Evolutionary conservation across 2,888 invertebrate genomes (phyloP), one percentile per base, ranked within the genome.

Genomic region (Oligia latruncula): DNA sequence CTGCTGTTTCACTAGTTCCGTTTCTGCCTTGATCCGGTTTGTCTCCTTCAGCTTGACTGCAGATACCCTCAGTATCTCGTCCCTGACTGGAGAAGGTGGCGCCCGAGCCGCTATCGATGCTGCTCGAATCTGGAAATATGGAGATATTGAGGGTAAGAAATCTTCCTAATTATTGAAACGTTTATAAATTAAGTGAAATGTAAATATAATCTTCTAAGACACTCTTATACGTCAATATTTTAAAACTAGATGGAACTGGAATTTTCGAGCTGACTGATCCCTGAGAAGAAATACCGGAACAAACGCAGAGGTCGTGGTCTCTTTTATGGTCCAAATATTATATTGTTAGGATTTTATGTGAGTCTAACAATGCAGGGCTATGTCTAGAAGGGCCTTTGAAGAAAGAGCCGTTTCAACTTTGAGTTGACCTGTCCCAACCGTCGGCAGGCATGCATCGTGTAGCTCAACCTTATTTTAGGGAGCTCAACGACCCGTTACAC

Each of bases 11-110:
- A 97, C 96, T 6, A 97, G 90, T 40, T 97, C 97, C 0, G 97
- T 97, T 88, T 97, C 97, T 0, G 97, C 93, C 89, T 97, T 97
- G 78, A 97, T 97, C 20, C 97, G 95, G 73, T 97, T 95, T 23
- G 96, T 97, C 91, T 97, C 97, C 78, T 97, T 95, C 67, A 97
- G 92, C 84, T 97, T 97, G 23, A 97, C 97, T 0, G 96, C 95
- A 0, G 97, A 96, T 4, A 96, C 95, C 13, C 97, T 87, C 0
- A 97, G 90, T 65, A 97, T 91, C 81, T 97, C 97, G 70, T 97
- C 97, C 67, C 96, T 90, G 4, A 96, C 94, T 2, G 96, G 91
- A 29, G 96, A 97, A 52, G 94, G 97, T 13, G 94, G 97, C 23
- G 95, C 95, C 43, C 95, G 91, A 5, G 95, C 95, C 64, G 96